phyloP scores from a whole-genome alignment of 2,797 vertebrate species.

The Parauchenoglanis ngamensis region DNA sequence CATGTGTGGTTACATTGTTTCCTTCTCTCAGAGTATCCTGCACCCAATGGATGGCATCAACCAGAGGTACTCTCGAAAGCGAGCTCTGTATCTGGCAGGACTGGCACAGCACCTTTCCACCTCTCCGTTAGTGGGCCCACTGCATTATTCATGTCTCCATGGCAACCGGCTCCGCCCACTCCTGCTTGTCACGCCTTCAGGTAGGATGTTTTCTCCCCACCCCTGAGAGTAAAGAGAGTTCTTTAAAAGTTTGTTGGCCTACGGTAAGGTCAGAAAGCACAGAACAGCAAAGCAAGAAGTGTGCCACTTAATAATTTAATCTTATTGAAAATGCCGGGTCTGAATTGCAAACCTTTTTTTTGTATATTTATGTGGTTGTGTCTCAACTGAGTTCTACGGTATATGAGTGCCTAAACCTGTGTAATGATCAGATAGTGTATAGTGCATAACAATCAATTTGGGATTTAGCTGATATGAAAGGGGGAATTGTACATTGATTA shows the following conservation, averaged over 20 bases:
- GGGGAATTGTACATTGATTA: neutral
- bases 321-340: neutral
- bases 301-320: no score
- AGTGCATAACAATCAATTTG: neutral
- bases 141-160: slow-evolving; percentile 87
- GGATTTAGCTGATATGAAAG: neutral
- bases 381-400: neutral
- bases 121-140: slow-evolving; percentile 77
- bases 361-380: neutral
- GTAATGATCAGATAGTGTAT: neutral
- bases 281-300: neutral
- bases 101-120: slow-evolving; percentile 80
- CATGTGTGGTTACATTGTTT: neutral
- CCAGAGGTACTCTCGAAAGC: slow-evolving; percentile 92
- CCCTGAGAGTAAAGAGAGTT: neutral
- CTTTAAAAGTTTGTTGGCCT: no score
- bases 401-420: neutral
- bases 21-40: slow-evolving; percentile 66
- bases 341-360: neutral
- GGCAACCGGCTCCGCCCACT: slow-evolving; percentile 88
- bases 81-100: slow-evolving; percentile 89
- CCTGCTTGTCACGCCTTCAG: slow-evolving; percentile 82
- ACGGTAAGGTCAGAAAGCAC: neutral
- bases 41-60: slow-evolving; percentile 88
- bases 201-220: slow-evolving; percentile 63